Conservation (phyloP, 2,113 vertebrate species). For the Oreochromis aureus region DNA sequence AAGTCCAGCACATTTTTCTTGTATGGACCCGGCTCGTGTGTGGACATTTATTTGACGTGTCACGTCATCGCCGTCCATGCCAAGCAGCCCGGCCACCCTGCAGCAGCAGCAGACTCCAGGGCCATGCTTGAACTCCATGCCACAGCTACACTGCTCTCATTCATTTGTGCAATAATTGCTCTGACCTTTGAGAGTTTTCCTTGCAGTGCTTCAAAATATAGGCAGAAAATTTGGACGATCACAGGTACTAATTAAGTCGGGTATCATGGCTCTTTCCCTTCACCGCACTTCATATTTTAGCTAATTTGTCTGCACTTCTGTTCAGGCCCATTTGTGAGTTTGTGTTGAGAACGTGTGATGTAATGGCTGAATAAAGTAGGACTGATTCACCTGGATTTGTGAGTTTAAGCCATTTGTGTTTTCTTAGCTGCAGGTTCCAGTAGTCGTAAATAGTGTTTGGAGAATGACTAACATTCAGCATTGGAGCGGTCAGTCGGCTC, state of each 20-base stretch:
- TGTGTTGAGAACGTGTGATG: conserved; percentile 30
- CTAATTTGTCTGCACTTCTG: conserved; percentile 44
- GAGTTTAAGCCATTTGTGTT: conserved; percentile 2
- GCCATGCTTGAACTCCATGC: conserved; percentile 51
- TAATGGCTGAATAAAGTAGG: conserved; percentile 36
- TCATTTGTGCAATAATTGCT: conserved; percentile 64
- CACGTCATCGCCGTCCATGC: conserved; percentile 49
- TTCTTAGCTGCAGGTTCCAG: conserved; percentile 36
- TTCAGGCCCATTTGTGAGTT: conserved; percentile 20
- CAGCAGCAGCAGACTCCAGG: conserved; percentile 13
- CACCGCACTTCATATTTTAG: conserved; percentile 15
- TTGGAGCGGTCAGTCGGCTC: not conserved
- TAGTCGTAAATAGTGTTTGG: conserved; percentile 14
- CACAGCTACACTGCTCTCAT: conserved; percentile 57
- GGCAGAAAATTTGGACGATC: not conserved
- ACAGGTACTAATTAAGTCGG: conserved; percentile 33
- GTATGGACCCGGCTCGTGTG: conserved; percentile 15
- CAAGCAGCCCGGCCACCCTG: conserved; percentile 43
- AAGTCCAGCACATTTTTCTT: conserved; percentile 25
- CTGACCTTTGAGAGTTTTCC: conserved; percentile 43
- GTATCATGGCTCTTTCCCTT: conserved; percentile 10
- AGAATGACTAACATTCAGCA: conserved; percentile 9
- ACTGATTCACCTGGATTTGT: conserved; percentile 23
- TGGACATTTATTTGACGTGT: conserved; percentile 66
- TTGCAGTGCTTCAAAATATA: not conserved